These are phyloP conservation scores for Littorina saxatilis DNA, from an alignment of 1,140 invertebrate species.

Conservation along the genomic window DNA sequence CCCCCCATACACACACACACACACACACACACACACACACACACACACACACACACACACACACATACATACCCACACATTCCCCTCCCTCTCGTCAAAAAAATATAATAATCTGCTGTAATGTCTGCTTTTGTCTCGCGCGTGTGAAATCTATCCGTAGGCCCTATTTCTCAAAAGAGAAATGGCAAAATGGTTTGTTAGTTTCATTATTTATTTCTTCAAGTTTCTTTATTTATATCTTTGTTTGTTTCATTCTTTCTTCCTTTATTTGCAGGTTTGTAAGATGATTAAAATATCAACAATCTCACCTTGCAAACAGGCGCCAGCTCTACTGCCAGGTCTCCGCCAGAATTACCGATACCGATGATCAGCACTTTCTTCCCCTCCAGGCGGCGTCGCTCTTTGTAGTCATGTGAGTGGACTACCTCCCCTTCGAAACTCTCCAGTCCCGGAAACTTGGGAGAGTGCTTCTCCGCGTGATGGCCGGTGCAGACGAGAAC, in stretches of 20 bases:
- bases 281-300: too few species aligned
- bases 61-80: constrained; percentile 1
- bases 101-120: too few species aligned
- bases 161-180: too few species aligned
- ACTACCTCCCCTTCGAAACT: constrained; percentile 75
- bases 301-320: not conserved
- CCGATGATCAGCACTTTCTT: constrained; percentile 77
- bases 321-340: constrained; percentile 76
- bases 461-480: constrained; percentile 71
- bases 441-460: constrained; percentile 70
- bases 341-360: constrained; percentile 78
- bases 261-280: too few species aligned
- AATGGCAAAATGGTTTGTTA: too few species aligned
- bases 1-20: constrained; percentile 12
- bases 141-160: too few species aligned
- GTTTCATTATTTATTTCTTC: too few species aligned
- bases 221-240: too few species aligned
- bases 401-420: constrained; percentile 76
- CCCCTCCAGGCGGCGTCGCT: constrained; percentile 70
- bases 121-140: too few species aligned
- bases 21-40: not conserved
- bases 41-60: constrained; percentile 15
- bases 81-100: too few species aligned
- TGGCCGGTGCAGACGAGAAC: constrained; percentile 73
- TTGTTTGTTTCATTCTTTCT: too few species aligned